Evolutionary conservation across 2,113 vertebrate species (phyloP).

Genomic region (Desmodus rotundus): DNA sequence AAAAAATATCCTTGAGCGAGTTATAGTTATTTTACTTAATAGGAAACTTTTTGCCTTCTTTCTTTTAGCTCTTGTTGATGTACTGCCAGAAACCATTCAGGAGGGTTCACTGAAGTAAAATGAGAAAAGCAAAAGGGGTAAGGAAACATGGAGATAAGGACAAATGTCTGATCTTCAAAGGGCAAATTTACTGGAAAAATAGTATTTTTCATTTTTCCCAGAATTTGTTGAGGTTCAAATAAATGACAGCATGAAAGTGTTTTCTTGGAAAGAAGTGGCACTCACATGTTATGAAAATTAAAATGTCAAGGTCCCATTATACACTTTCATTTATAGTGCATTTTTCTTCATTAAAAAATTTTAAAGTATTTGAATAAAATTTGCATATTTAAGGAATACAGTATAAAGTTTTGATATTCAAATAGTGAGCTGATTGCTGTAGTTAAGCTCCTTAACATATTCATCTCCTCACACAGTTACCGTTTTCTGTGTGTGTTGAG

Average conservation of each 20-base stretch:
- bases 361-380: neutral
- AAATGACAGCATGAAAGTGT: neutral
- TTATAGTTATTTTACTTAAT: neutral
- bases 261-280: neutral
- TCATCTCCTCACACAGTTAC: neutral
- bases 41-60: neutral
- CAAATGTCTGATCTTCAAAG: neutral
- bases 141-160: neutral
- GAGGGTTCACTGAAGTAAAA: neutral
- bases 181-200: neutral
- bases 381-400: neutral
- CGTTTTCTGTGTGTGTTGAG: neutral
- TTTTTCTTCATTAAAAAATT: neutral
- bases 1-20: neutral
- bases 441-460: neutral
- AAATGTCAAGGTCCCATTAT: neutral
- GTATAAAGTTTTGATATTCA: neutral
- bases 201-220: neutral
- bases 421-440: neutral
- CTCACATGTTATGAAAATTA: neutral
- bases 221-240: slow-evolving; percentile 17
- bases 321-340: neutral
- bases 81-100: neutral
- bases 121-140: neutral
- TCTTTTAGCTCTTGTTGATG: neutral